Evolutionary conservation across 2,797 vertebrate genomes (phyloP), one percentile per base, ranked within the genome.

Genomic region (Thalassophryne amazonica): DNA sequence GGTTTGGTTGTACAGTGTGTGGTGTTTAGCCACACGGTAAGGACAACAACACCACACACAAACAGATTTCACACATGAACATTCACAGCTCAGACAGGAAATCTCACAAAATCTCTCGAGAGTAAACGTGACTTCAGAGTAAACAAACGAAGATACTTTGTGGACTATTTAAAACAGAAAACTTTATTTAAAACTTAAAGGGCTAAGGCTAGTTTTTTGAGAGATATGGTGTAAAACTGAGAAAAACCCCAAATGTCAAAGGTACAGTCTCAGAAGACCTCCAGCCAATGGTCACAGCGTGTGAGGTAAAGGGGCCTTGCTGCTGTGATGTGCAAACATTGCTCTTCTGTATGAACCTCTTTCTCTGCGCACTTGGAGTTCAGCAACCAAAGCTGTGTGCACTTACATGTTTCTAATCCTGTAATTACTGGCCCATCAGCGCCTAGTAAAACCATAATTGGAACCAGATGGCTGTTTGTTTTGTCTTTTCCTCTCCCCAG

Each of bases 401-500:
- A 86, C 82, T 82, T 87, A 84, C 79, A 86, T 70, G 60, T 86
- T 76, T 76, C 75, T 89, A 88, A 89, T 88, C 82, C 87, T 82
- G 76, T 88, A 89, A 92, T 90, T 89, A 90, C 80, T 75, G 76
- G 73, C 70, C 83, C 76, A 89, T 90, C 85, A 89, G 81, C 37
- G 81, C 86, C 83, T 83, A 83, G 86, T 87, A 87, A 85, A 89
- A 82, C 80, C 81, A 81, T 88, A 84, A 89, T 87, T 90, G 82
- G 80, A 83, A 89, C 67, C 86, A 90, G 80, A 73, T 89, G 89
- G 83, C 84, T 84, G 73, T 83, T 86, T 89, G 80, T 88, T 88
- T 86, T 80, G 57, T 73, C 69, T 76, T 72, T 78, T 65, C 51
- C 64, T 78, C 52, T 73, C 68, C 79, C n/a, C 80, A 68, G 58